Conservation (phyloP, 2,888 invertebrate species). For the Peribatodes rhomboidaria region DNA sequence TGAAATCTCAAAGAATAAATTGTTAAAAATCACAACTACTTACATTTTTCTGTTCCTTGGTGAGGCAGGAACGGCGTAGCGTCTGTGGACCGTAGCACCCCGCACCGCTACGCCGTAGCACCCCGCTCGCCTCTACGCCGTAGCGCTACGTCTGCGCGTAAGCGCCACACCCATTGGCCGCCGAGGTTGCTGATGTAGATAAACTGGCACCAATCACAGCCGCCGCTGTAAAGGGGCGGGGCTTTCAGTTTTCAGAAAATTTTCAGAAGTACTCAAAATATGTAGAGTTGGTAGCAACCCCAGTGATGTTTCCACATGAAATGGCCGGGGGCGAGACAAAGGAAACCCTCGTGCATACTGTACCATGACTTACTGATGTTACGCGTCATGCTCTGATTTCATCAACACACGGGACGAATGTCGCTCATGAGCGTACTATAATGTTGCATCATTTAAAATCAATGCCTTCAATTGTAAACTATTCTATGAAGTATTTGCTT, state of each 20-base stretch:
- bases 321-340: conserved; percentile 52
- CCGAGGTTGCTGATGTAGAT: conserved; percentile 69
- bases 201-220: conserved; percentile 70
- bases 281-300: conserved; percentile 61
- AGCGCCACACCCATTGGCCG: conserved; percentile 74
- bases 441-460: not conserved
- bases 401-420: not conserved
- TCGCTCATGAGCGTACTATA: conserved; percentile 22
- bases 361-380: conserved; percentile 23
- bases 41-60: conserved; percentile 77
- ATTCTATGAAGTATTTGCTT: not conserved
- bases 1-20: conserved; percentile 25
- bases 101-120: conserved; percentile 68
- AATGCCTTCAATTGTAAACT: not conserved
- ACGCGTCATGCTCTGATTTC: conserved; percentile 11
- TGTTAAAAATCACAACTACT: conserved; percentile 56
- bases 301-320: conserved; percentile 64
- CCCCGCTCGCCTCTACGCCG: conserved; percentile 74
- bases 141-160: conserved; percentile 81
- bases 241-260: conserved; percentile 82
- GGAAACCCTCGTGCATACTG: conserved; percentile 38
- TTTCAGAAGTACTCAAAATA: conserved; percentile 77
- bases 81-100: conserved; percentile 73
- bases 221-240: conserved; percentile 77
- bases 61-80: conserved; percentile 78